These are phyloP conservation scores for Pocota personata DNA, from an alignment of 2,888 invertebrate genomes.

Conservation along the genomic window DNA sequence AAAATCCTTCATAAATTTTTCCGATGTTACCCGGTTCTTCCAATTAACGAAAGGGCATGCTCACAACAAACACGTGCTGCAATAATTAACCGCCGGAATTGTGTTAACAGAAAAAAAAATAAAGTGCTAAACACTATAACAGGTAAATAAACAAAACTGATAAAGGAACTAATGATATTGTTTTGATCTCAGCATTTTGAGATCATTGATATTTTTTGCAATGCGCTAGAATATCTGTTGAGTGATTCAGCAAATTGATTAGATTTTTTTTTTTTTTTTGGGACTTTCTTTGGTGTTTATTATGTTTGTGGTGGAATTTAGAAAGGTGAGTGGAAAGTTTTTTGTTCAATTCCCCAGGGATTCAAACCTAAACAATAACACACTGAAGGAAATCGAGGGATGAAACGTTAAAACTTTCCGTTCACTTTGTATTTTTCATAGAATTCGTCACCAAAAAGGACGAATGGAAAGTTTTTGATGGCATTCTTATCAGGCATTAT, in stretches of 20 bases:
- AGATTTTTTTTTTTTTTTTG: neutral
- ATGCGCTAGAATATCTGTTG: neutral
- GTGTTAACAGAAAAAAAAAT: neutral
- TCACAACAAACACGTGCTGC: neutral
- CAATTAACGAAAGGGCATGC: neutral
- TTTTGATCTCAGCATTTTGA: neutral
- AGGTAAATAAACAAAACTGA: neutral
- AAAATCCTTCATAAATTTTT: neutral
- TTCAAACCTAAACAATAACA: too few relatives aligned
- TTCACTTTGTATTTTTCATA: too few relatives aligned
- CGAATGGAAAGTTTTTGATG: too few relatives aligned
- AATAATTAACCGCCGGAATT: neutral
- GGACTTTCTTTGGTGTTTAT: neutral
- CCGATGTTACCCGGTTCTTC: neutral
- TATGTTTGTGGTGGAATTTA: neutral
- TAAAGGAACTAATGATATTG: neutral
- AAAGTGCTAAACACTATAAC: neutral
- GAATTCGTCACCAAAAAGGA: too few relatives aligned
- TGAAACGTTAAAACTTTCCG: too few relatives aligned
- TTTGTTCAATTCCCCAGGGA: too few relatives aligned
- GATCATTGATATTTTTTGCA: constrained; percentile 2
- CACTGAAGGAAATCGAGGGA: too few relatives aligned
- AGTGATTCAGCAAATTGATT: neutral
- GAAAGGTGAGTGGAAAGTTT: too few relatives aligned
- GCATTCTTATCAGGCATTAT: too few relatives aligned